Base-by-base conservation (phyloP, 2,888 invertebrate genomes). In the Steinernema hermaphroditum region DNA sequence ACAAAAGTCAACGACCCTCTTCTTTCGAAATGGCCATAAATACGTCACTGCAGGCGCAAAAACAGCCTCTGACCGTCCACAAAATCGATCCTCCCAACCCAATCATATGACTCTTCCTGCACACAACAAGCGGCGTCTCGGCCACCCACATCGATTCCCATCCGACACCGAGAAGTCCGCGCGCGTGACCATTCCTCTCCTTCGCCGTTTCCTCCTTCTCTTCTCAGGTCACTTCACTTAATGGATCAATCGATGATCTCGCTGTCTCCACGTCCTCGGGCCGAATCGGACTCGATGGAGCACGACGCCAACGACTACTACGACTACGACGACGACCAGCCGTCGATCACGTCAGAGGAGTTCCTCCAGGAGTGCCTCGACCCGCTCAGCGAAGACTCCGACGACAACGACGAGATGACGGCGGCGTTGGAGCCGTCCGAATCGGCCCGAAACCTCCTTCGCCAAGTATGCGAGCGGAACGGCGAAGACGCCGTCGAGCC, bases 291-390 rank as follows among this genome's bases (percentile, higher is more conserved):
- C 16, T 46, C 46, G 46, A 46, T 46, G 46, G 46, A 46, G 46
- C 46, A 46, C 46, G 46, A 46, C 43, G 9, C 8, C 8, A 14
- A 8, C 46, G 46, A 46, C 46, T 16, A 9, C n/a, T 19, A 19
- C 46, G 46, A 46, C n/a, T n/a, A 19, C 46, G 46, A 46, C 16
- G 46, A 46, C 2, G 46, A 46, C n/a, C n/a, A n/a, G 46, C 16
- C 46, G 16, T 22, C 22, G 24, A 54, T 54, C 27, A 54, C 54
- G 54, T 12, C 22, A 8, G 54, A 54, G 9, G 54, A 27, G 22
- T 54, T 54, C 27, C 54, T 54, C 24, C 14, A 12, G 54, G 27
- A 54, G 9, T 54, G 54, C 54, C 54, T 54, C 6, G 54, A 27
- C 6, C 54, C 54, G 54, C 54, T 54, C 12, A 12, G 9, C 24